Evolutionary conservation across 1,140 invertebrate genomes (phyloP).

Genomic region (Yoshiicerus persimilis): DNA sequence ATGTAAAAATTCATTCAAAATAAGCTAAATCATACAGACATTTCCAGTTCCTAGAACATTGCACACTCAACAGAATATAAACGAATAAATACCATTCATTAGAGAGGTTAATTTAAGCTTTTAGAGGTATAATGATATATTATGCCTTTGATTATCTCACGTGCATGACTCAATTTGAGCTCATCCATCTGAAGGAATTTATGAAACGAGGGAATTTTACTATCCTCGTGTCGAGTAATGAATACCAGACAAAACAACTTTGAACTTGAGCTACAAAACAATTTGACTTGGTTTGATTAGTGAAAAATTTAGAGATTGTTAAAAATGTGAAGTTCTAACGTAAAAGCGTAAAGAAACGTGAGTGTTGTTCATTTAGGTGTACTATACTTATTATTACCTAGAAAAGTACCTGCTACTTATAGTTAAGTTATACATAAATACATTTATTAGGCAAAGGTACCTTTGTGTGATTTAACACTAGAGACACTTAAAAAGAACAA

Average conservation of each 20-base stretch:
- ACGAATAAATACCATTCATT: background rate
- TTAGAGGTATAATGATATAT: background rate
- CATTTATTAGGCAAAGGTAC: background rate
- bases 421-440: background rate
- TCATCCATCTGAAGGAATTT: conserved; percentile 1
- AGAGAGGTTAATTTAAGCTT: background rate
- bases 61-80: background rate
- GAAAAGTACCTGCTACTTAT: background rate
- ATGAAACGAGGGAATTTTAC: background rate
- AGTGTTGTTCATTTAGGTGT: background rate
- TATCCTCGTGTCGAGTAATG: background rate
- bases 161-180: conserved; percentile 12
- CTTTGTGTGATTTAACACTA: background rate
- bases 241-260: background rate
- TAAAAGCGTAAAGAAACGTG: background rate
- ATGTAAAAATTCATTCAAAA: background rate
- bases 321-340: background rate
- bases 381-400: background rate
- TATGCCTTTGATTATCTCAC: background rate
- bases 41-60: background rate
- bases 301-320: background rate
- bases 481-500: background rate
- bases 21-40: background rate
- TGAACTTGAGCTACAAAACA: background rate
- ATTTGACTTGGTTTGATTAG: background rate